A percentile compares a stretch with the other conserved stretches of the same genome.
These are phyloP conservation scores for Therioaphis trifolii DNA, from an alignment of 2,888 invertebrate genomes.

Conservation along the genomic window DNA sequence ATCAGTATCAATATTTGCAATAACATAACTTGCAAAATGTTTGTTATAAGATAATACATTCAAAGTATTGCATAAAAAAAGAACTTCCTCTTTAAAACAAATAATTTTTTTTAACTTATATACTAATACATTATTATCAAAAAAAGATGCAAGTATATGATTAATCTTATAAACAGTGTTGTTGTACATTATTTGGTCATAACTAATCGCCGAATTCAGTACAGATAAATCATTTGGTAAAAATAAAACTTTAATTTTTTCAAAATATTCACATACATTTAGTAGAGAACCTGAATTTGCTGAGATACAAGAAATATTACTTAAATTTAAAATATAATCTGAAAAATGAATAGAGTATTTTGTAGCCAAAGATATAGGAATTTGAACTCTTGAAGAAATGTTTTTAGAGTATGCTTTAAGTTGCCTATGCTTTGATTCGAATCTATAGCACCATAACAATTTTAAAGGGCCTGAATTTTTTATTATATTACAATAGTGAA, in stretches of 20 bases:
- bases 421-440: conserved; percentile 17
- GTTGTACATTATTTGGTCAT: background rate
- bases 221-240: background rate
- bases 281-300: background rate
- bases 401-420: conserved; percentile 30
- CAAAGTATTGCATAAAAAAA: background rate
- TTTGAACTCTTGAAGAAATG: background rate
- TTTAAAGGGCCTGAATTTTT: conserved; percentile 13
- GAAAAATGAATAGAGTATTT: too few species aligned
- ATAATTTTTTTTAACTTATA: conserved; percentile 16
- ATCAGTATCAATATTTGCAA: conserved; percentile 14
- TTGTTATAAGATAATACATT: conserved; percentile 23
- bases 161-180: conserved; percentile 16
- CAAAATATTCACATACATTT: background rate
- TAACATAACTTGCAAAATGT: conserved; percentile 21
- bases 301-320: background rate
- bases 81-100: background rate
- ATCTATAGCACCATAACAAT: conserved; percentile 1
- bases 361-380: background rate
- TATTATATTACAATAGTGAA: conserved; percentile 28
- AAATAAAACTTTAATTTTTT: background rate
- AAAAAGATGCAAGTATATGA: conserved; percentile 5
- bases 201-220: background rate
- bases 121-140: conserved; percentile 9
- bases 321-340: background rate